Base-by-base conservation (phyloP, 2,113 vertebrate genomes). In the Aphyosemion australe region DNA sequence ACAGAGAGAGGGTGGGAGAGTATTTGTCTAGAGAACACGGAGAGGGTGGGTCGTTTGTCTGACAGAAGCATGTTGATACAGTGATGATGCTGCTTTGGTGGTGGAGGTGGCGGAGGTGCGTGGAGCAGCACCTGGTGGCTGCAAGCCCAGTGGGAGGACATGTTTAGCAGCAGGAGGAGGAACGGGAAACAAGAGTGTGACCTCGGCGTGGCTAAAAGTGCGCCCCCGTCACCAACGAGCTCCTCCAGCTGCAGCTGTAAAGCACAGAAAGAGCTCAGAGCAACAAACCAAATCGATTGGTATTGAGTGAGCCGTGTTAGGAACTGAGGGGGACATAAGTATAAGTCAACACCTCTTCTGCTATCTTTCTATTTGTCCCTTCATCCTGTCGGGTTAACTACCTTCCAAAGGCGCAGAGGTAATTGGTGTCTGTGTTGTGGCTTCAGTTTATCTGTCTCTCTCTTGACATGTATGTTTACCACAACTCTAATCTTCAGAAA, bases 401-500 rank as follows among this genome's bases (percentile, higher is more conserved):
- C 74, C 72, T 76, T 83, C 59, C 48, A 10, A 70, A 7, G 69
- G 71, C 63, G 14, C 73, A 39, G 73, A 71, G 76, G 83, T 89
- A 90, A 89, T 90, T 89, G 81, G 71, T 68, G 74, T 82, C 65
- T 72, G 74, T 85, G 81, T 85, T 81, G 80, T 71, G 64, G 67
- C 83, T 81, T 73, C 61, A 71, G 67, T 81, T 87, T 72, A 83
- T 86, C 84, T 47, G 79, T 76, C 80, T 85, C 79, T 76, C 88
- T 85, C 79, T 79, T 89, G 88, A 90, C 88, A 88, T 86, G 81
- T 91, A 84, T 91, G 88, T 91, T 90, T 90, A 91, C 88, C 85
- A 86, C 82, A 80, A 88, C 79, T 88, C 66, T 92, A 91, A 92
- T 91, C 90, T 91, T 89, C 90, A 92, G 89, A 91, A 90, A 91